Evolutionary conservation across 2,888 invertebrate genomes (phyloP), one percentile per base, ranked within the genome.

Genomic region (Agelastica alni): DNA sequence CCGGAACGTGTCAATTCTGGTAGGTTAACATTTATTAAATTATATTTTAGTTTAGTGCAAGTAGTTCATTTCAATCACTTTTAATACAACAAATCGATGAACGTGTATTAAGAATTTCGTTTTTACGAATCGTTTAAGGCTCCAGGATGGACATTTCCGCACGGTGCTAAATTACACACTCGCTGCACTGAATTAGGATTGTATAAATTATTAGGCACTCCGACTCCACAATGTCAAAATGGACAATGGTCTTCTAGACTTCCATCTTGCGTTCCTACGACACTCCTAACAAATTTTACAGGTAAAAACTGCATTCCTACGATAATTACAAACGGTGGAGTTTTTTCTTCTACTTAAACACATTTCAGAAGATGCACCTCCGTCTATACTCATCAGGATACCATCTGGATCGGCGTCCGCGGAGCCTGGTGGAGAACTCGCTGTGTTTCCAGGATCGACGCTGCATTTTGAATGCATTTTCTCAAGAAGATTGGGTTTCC

Each of bases 241-340:
- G 92, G 92, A 2, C 83, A 83, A 45, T 93, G 93, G 93, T 83
- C 83, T 16, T 84, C 87, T 1, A 84, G 84, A 61, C 79, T 90
- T 71, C 93, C 93, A 1, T 86, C 88, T 57, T 93, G 93, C 72
- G 87, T 90, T 22, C 89, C 91, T n/a, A 93, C 93, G 18, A 91
- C 91, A 1, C 79, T 90, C 30, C 80, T 93, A 62, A 91, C 91
- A 31, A 93, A 93, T 77, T 93, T 90, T 75, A 91, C 92, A 67
- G 88, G 90, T 89, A 76, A 41, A 4, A 22, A 17, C 17, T n/a
- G n/a, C n/a, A n/a, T n/a, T n/a, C n/a, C n/a, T n/a, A n/a, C n/a
- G n/a, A n/a, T n/a, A n/a, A n/a, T n/a, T n/a, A n/a, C 9, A 26
- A 26, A 26, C 26, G 0, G 9, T 26, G 7, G 2, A 26, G 26